Percentiles rank a stretch among this genome's conserved stretches.
Evolutionary conservation across 1,140 invertebrate genomes (phyloP).

Genomic region (Drosophila parvula): DNA sequence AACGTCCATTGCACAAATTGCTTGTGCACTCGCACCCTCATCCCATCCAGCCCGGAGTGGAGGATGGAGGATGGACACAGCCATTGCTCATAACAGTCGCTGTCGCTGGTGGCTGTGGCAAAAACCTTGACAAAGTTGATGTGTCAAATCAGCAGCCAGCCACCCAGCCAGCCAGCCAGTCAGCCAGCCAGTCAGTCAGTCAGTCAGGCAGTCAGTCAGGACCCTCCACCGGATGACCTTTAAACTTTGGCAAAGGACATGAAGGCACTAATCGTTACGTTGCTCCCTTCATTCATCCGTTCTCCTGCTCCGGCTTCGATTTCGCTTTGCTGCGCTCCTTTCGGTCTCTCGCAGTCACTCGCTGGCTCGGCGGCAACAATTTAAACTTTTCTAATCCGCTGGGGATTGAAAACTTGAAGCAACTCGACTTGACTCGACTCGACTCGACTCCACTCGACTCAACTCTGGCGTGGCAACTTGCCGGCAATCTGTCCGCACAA

Average conservation of each 20-base stretch:
- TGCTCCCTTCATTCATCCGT: conserved; percentile 75
- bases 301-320: conserved; percentile 70
- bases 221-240: conserved; percentile 70
- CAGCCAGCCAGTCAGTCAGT: neutral
- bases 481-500: conserved; percentile 76
- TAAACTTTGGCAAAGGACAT: conserved; percentile 83
- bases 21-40: conserved; percentile 54
- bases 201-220: conserved; percentile 8
- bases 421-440: conserved; percentile 45
- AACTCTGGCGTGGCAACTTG: conserved; percentile 52
- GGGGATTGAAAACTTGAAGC: conserved; percentile 78
- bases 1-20: conserved; percentile 82
- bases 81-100: conserved; percentile 76
- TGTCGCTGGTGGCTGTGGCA: conserved; percentile 58
- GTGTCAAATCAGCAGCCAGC: conserved; percentile 78
- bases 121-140: conserved; percentile 82
- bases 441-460: conserved; percentile 61
- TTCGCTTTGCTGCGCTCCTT: conserved; percentile 48
- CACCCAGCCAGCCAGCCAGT: conserved; percentile 32
- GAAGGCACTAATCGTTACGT: conserved; percentile 83
- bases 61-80: conserved; percentile 26
- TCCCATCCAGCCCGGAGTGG: too few relatives aligned
- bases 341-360: conserved; percentile 13
- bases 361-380: conserved; percentile 75
- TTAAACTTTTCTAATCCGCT: conserved; percentile 83